These are phyloP conservation scores for Tachuris rubrigastra DNA, from an alignment of 2,113 vertebrate species.

Conservation along the genomic window DNA sequence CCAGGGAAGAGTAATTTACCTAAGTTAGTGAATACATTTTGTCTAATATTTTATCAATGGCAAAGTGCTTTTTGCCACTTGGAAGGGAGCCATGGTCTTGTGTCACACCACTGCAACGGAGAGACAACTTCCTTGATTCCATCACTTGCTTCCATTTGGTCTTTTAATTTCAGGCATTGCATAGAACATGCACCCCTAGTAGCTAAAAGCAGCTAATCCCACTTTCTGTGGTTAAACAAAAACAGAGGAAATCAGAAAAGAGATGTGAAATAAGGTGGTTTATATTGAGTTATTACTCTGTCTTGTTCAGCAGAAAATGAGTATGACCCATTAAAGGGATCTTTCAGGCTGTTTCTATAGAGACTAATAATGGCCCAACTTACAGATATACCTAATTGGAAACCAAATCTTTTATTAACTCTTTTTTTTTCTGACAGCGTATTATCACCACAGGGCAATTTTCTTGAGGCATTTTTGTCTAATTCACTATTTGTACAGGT, in stretches of 20 bases:
- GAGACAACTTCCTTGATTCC: slow-evolving; percentile 60
- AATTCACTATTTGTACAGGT: neutral
- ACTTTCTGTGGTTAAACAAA: slow-evolving; percentile 70
- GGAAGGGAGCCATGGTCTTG: slow-evolving; percentile 64
- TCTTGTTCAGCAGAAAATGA: slow-evolving; percentile 72
- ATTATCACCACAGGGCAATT: neutral
- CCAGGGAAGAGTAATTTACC: slow-evolving; percentile 69
- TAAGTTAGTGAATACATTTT: slow-evolving; percentile 77
- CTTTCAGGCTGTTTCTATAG: slow-evolving; percentile 66
- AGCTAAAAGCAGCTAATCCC: slow-evolving; percentile 67
- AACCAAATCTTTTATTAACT: slow-evolving; percentile 47
- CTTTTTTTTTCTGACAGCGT: slow-evolving; percentile 1
- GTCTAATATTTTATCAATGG: slow-evolving; percentile 75
- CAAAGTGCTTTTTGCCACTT: slow-evolving; percentile 71
- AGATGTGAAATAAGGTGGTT: slow-evolving; percentile 60
- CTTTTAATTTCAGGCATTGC: slow-evolving; percentile 71
- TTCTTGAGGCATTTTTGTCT: slow-evolving; percentile 32
- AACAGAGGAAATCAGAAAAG: slow-evolving; percentile 64
- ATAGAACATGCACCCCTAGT: slow-evolving; percentile 35
- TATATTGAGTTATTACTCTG: slow-evolving; percentile 69
- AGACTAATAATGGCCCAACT: slow-evolving; percentile 51
- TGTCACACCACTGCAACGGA: slow-evolving; percentile 29
- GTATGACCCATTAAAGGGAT: slow-evolving; percentile 64
- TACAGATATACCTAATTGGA: slow-evolving; percentile 47
- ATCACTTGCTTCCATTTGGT: slow-evolving; percentile 56